Base-by-base conservation (phyloP, 2,113 vertebrate species). In the Neoarius graeffei region DNA sequence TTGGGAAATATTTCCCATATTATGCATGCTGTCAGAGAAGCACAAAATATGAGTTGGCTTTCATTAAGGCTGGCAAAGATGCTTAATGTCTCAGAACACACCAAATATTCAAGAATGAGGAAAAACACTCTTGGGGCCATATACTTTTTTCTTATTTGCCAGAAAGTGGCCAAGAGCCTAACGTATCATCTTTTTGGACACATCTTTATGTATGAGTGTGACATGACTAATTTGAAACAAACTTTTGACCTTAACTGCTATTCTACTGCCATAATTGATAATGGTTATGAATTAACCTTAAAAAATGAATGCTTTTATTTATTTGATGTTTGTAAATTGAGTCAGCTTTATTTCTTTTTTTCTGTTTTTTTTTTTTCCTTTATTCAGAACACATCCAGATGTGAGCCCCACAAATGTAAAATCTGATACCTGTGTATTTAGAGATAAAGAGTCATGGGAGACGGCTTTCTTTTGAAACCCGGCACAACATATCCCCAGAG, bases 391-490 rank as follows among this genome's bases (percentile, higher is more conserved):
- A 27, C 50, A n/a, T 48, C 86, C 91, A 91, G 90, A 92, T 89
- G 90, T 77, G 80, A 80, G 54, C 62, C 77, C 52, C 67, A 88
- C 69, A 89, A 85, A 84, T 86, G 87, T 87, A 89, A 89, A 86
- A 89, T 79, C 35, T 67, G 84, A 87, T 86, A 86, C 66, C 79
- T 77, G 59, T 88, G 48, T 88, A 79, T 89, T 91, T 90, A 88
- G 50, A 88, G 88, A 88, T 81, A 81, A 71, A 83, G 81, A 57
- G 74, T 87, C 74, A 67, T 86, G 89, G 83, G 85, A 74, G 82
- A 89, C 48, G 27, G 67, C 82, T 80, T 84, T 88, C 23, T 84
- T 89, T 84, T 85, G 77, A 91, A 90, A 91, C 88, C 82, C 64
- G 27, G 87, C 74, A 86, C 35, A 86, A 82, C 82, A 89, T 90